Base-by-base conservation (phyloP, 2,797 vertebrate genomes). In the Falco cherrug region DNA sequence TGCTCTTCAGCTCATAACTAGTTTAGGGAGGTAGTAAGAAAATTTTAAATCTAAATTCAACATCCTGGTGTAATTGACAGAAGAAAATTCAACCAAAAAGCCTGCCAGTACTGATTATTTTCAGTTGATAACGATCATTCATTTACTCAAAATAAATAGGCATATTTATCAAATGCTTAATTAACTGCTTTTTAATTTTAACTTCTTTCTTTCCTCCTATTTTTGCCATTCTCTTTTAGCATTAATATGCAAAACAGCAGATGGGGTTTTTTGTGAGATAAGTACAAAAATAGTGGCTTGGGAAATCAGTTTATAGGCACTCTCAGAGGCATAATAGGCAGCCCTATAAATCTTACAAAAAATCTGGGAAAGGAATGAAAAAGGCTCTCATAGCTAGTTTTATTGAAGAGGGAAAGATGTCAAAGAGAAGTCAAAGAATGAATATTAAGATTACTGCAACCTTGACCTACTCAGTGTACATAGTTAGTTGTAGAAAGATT, bases 221-320 rank as follows among this genome's bases (percentile, higher is more conserved):
- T 95, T 96, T 91, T 93, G 35, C 8, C 37, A 70, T 89, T 84
- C 45, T 79, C 22, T 78, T 78, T 84, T 59, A 87, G 35, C 50
- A 89, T 85, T 94, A 92, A 59, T 91, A 93, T 83, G 87, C 65
- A 93, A 85, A 92, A 88, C 26, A 77, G 56, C 81, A 96, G 80
- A 90, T 84, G 43, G 18, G 8, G 2, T 0, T 28, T 78, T 83
- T 84, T 73, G 14, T n/a, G 43, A 84, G 48, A 84, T 78, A 84
- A 94, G 45, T 83, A 48, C 57, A 77, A 83, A 92, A 93, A 87
- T 50, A 92, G 60, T 85, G 53, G 1, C 84, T 84, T 83, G 56
- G 65, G 45, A 76, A 93, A 87, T 93, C 69, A 75, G 45, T 90
- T 85, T 90, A 57, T 86, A 71, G 88, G 29, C 68, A 33, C 11